Evolutionary conservation across 1,140 invertebrate species (phyloP).

Genomic region (Danaus melanippus): DNA sequence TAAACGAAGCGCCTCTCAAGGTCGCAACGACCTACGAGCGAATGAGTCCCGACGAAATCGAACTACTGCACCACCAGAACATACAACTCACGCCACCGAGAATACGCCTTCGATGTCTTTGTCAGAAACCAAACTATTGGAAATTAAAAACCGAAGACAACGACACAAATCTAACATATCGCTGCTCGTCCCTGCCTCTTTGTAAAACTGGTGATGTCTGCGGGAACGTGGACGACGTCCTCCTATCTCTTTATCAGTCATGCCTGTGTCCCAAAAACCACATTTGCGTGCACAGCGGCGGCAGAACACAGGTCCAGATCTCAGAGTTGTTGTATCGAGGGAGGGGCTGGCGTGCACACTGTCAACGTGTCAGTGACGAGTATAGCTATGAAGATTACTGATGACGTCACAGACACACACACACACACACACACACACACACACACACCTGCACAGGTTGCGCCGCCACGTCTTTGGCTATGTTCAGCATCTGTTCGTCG

Average conservation of each 20-base stretch:
- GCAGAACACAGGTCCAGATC: conserved; percentile 53
- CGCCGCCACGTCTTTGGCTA: conserved; percentile 75
- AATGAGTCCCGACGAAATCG: conserved; percentile 54
- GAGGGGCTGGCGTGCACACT: conserved; percentile 72
- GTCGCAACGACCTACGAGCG: conserved; percentile 32
- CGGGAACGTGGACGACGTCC: conserved; percentile 59
- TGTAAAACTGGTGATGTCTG: conserved; percentile 52
- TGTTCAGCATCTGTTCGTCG: conserved; percentile 76
- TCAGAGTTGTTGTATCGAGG: conserved; percentile 74
- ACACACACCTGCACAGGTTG: conserved; percentile 70
- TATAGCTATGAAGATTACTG: conserved; percentile 48
- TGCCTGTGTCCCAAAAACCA: conserved; percentile 75
- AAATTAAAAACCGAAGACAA: conserved; percentile 23
- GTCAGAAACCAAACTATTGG: conserved; percentile 51
- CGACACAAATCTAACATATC: conserved; percentile 25
- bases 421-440: too few relatives aligned
- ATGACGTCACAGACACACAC: too few relatives aligned
- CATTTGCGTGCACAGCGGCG: conserved; percentile 71
- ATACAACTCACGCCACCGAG: conserved; percentile 46
- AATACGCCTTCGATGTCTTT: conserved; percentile 44
- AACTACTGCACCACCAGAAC: conserved; percentile 46
- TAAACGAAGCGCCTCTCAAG: conserved; percentile 31
- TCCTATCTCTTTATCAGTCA: conserved; percentile 75
- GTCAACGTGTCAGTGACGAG: conserved; percentile 50
- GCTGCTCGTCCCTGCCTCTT: conserved; percentile 37